These are phyloP conservation scores for Sus scrofa DNA, from an alignment of 2,113 vertebrate genomes.

Conservation along the genomic window DNA sequence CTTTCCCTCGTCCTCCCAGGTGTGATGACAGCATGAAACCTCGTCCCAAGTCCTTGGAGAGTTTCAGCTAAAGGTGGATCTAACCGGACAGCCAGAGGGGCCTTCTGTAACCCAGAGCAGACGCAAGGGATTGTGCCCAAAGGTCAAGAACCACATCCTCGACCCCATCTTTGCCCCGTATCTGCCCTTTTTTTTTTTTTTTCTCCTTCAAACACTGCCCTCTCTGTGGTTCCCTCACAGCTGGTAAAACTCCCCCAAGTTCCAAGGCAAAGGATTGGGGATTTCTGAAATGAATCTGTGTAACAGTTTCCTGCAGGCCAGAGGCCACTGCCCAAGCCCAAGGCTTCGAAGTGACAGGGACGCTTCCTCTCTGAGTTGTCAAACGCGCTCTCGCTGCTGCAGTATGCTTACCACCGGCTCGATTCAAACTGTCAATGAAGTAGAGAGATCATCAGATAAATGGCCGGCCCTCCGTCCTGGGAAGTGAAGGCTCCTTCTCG, in stretches of 20 bases:
- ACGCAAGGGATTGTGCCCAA: background rate
- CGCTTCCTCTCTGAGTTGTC: conserved; percentile 30
- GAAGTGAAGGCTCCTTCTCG: conserved; percentile 84
- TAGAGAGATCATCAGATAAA: conserved; percentile 88
- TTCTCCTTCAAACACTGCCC: background rate
- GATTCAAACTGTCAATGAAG: conserved; percentile 83
- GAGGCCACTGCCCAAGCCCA: background rate
- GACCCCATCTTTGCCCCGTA: background rate
- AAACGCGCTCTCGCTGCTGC: conserved; percentile 66
- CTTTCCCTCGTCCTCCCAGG: conserved; percentile 26
- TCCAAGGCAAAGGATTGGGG: conserved; percentile 3
- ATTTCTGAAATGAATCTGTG: conserved; percentile 10
- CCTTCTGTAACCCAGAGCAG: background rate
- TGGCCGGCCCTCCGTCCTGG: conserved; percentile 78
- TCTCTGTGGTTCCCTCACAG: conserved; percentile 61
- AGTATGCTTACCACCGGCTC: conserved; percentile 61
- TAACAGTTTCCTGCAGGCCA: conserved; percentile 43
- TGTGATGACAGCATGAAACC: background rate
- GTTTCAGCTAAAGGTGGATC: background rate
- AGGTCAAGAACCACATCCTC: background rate
- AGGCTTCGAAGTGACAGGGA: accelerated
- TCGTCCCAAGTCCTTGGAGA: conserved; percentile 42
- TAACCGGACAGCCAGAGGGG: background rate
- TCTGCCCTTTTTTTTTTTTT: background rate
- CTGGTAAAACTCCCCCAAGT: conserved; percentile 52